Base-by-base conservation (phyloP, 2,888 invertebrate genomes). In the Thera britannica region DNA sequence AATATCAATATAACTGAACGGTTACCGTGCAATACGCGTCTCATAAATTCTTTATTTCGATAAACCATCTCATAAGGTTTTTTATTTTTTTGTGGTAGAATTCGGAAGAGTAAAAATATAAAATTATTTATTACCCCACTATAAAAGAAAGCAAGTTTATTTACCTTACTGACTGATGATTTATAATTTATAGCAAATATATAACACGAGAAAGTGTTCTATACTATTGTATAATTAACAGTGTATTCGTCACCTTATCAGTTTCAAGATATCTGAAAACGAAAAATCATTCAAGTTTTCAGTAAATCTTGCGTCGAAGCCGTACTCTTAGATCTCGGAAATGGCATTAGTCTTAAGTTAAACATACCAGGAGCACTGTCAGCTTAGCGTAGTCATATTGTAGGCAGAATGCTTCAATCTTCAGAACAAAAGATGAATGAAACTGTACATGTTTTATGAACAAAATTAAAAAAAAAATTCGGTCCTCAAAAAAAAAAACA, bases 311-410 rank as follows among this genome's bases (percentile, higher is more conserved):
- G 7, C 41, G 38, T 57, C 49, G 68, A 6, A 5, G n/a, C 62
- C 62, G 62, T 62, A 70, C 66, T 63, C 61, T 9, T 64, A 41
- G 55, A 57, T 54, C 61, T 60, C 23, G 51, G 60, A 60, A 68
- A 59, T 36, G 62, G 61, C 63, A 66, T 36, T 55, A 55, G 0
- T 38, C 41, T 38, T 12, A 12, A 41, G 41, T 12, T 41, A 23
- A 23, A 46, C 4, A 58, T 58, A 35, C 1, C 11, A 5, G 8
- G 41, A 41, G 41, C 41, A n/a, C n/a, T n/a, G n/a, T n/a, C n/a
- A n/a, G n/a, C n/a, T n/a, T n/a, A n/a, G n/a, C n/a, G n/a, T n/a
- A n/a, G n/a, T n/a, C n/a, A n/a, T n/a, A n/a, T n/a, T n/a, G n/a
- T n/a, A n/a, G n/a, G n/a, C n/a, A n/a, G n/a, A n/a, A n/a, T n/a